Percentiles rank a stretch among this genome's conserved stretches.
Evolutionary conservation across 2,113 vertebrate genomes (phyloP).

Genomic region (Ceyx margarethae): DNA sequence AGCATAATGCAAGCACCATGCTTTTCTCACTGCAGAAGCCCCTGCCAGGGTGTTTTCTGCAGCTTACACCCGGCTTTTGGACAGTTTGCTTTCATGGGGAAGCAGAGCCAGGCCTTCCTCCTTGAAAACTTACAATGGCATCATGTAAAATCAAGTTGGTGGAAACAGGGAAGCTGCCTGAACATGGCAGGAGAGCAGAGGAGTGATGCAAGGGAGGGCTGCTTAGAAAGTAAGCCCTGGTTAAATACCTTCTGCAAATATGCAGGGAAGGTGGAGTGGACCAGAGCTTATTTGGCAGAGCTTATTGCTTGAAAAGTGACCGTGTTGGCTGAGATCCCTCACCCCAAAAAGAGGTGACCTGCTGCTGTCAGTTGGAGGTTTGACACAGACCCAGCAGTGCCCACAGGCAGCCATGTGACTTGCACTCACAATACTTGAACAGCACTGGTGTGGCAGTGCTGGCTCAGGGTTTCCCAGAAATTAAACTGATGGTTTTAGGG

Average conservation of each 20-base stretch:
- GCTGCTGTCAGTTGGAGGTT: background rate
- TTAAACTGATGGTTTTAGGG: background rate
- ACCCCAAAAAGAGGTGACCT: background rate
- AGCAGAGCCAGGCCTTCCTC: background rate
- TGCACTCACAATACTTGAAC: background rate
- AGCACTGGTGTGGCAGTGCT: background rate
- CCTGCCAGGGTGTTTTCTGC: fast-evolving
- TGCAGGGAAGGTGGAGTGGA: fast-evolving
- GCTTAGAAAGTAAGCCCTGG: background rate
- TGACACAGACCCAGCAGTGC: background rate
- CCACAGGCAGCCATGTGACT: fast-evolving
- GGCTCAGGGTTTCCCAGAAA: background rate
- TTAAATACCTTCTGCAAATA: background rate
- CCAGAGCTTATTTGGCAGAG: background rate
- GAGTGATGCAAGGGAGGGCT: background rate
- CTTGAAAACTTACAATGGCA: fast-evolving
- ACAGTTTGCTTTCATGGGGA: background rate
- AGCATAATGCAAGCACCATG: background rate
- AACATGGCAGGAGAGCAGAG: background rate
- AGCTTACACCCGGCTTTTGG: background rate
- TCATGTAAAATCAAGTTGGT: background rate
- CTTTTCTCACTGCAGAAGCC: background rate
- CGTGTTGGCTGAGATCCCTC: fast-evolving
- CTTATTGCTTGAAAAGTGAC: background rate
- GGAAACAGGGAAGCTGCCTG: background rate